Base-by-base conservation (phyloP, 2,888 invertebrate genomes). In the Muscina levida region DNA sequence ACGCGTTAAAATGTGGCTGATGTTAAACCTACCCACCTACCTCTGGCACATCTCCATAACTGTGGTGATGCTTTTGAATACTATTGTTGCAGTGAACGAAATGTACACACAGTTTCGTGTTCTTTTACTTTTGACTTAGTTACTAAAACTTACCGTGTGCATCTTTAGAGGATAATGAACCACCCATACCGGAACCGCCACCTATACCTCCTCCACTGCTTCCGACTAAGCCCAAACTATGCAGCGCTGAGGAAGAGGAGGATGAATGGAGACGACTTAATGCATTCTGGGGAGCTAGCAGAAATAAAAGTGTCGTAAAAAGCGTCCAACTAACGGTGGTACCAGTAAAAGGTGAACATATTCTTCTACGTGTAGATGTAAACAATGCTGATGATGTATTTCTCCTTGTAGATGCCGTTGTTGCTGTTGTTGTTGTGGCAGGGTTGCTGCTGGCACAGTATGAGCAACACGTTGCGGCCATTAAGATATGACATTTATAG, bases 401-500 rank as follows among this genome's bases (percentile, higher is more conserved):
- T 22, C 67, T 66, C 59, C 73, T 74, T 67, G 71, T 59, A 31
- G 48, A 19, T 51, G 71, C 62, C 51, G 59, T 56, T 62, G 67
- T 71, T 57, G 65, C 2, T 42, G 62, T 3, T 19, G 31, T 44
- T 24, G 31, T n/a, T 24, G 11, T 31, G 53, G 59, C 37, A 44
- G 22, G 71, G 37, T 22, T 66, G 19, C n/a, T 68, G 56, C 24
- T 46, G 51, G 59, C 8, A 65, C 62, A 67, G 3, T 46, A 68
- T 31, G 76, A 73, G 39, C 67, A 71, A 66, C 66, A 89, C 86
- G 88, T 87, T 88, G 88, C 87, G 86, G 89, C 86, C 85, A 88
- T 87, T 86, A 88, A 87, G 85, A 89, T 89, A 88, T 89, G 88
- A 88, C 88, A 88, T 89, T 89, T 89, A 88, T 89, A 86, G 85